phyloP scores from a whole-genome alignment of 2,797 vertebrate species.

The Acipenser ruthenus region DNA sequence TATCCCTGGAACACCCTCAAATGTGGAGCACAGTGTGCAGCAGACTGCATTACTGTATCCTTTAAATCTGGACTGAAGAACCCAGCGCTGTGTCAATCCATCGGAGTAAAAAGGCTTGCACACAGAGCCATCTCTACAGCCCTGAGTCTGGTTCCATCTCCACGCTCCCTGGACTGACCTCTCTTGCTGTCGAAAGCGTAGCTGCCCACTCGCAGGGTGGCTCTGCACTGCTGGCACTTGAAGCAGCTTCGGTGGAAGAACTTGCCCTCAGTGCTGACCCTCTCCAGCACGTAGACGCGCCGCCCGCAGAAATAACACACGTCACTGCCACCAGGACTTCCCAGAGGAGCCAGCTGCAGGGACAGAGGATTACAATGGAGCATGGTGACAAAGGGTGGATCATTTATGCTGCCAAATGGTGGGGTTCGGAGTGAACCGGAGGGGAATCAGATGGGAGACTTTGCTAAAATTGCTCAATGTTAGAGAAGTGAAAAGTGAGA shows the following conservation, averaged over 20 bases:
- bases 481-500: no score
- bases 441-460: not conserved
- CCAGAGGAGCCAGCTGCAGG: not conserved
- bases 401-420: no score
- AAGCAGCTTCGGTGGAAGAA: constrained; percentile 93
- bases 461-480: no score
- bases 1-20: no score
- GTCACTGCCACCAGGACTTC: constrained; percentile 46
- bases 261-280: constrained; percentile 71
- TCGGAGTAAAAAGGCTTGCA: no score
- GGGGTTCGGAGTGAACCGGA: not conserved
- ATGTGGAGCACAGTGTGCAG: no score
- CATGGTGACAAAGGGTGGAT: no score
- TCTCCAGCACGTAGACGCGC: constrained; percentile 77
- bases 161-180: constrained; percentile 48
- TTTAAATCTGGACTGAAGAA: no score
- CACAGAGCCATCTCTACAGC: no score
- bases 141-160: no score
- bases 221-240: constrained; percentile 65
- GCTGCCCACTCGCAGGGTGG: constrained; percentile 74
- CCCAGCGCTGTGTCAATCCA: no score
- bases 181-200: constrained; percentile 62
- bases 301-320: constrained; percentile 75
- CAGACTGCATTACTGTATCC: no score
- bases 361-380: not conserved